Percentiles rank a stretch among this genome's conserved stretches.
Conservation (phyloP, 2,113 vertebrate species). For the Colinus virginianus region DNA sequence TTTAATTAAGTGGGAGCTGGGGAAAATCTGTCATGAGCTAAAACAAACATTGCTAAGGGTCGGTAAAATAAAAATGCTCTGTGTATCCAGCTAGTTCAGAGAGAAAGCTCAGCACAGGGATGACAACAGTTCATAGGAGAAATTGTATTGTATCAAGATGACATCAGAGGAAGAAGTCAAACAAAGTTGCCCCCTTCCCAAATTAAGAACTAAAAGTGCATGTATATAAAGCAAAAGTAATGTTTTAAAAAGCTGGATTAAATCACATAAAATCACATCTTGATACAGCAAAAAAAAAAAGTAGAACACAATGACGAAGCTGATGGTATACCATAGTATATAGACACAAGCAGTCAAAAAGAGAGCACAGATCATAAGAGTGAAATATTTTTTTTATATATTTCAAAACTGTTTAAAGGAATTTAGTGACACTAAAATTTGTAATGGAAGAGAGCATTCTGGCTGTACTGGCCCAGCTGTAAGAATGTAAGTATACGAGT, state of each 20-base stretch:
- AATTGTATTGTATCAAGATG: neutral
- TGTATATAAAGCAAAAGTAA: neutral
- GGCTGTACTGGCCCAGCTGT: neutral
- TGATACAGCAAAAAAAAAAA: neutral
- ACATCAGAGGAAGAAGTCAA: neutral
- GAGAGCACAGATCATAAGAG: neutral
- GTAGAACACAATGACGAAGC: neutral
- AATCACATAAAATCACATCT: neutral
- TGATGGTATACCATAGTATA: neutral
- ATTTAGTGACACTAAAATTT: constrained; percentile 5
- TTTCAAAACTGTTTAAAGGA: constrained; percentile 25
- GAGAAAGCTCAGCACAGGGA: neutral
- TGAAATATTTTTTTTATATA: neutral
- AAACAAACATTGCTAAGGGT: constrained; percentile 34
- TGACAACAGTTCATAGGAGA: neutral
- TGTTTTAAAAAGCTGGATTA: neutral
- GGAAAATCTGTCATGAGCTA: constrained; percentile 44
- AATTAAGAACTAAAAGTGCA: neutral
- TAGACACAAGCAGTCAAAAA: neutral
- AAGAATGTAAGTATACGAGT: constrained; percentile 31
- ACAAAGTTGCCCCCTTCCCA: neutral
- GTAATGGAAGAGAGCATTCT: constrained; percentile 27
- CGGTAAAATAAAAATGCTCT: neutral
- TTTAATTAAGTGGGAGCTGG: constrained; percentile 59
- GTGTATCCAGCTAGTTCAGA: neutral